Base-by-base conservation (phyloP, 2,888 invertebrate genomes). In the Aelia acuminata region DNA sequence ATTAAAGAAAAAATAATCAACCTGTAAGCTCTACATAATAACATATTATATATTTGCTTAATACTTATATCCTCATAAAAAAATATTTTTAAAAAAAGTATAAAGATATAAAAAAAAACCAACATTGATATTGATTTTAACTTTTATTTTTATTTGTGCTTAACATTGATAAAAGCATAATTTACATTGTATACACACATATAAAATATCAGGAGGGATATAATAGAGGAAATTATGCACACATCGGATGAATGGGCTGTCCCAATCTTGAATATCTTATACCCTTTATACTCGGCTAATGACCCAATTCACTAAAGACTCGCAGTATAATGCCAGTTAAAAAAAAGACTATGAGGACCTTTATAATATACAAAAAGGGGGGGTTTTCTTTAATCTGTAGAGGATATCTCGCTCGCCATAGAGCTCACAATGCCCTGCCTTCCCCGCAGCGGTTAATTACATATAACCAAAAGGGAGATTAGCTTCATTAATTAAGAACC, bases 231-330 rank as follows among this genome's bases (percentile, higher is more conserved):
- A 80, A 80, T 80, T 80, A 80, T 80, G 43, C 80, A 80, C 80
- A 80, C 22, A 47, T 39, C 22, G 80, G 80, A 80, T 80, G 80
- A 80, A 80, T 80, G 80, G 80, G 80, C 43, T 75, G 39, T 80
- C 80, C 80, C 80, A 47, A 80, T 80, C 80, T 80, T 80, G 43
- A 80, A 80, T 80, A 80, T 80, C 43, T 80, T 80, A 22, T 80
- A 80, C n/a, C 80, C 80, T 80, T 80, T 80, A 80, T 80, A 4
- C 80, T 80, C 80, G 80, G 80, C 80, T 80, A 80, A 80, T 80
- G 80, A 80, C 80, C 80, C 80, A 80, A 80, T 80, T 80, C 80
- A 80, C 80, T 80, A 80, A 80, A 80, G 80, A 80, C 43, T 75
- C 75, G n/a, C 80, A 80, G 43, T 80, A 80, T 80, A 80, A 80